Base-by-base conservation (phyloP, 2,797 vertebrate species). In the Salarias fasciatus region DNA sequence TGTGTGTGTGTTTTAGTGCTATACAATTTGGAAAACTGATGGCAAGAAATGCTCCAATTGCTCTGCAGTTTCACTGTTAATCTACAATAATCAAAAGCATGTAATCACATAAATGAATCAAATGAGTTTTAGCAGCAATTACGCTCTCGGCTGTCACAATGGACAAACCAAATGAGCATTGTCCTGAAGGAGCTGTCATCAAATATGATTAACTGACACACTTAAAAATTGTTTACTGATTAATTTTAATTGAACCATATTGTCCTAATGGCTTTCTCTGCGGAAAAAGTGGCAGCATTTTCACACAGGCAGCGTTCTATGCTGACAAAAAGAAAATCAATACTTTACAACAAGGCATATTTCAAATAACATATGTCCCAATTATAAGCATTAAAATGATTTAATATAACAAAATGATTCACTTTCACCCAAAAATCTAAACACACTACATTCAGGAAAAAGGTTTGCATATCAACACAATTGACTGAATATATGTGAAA, bases 81-180 rank as follows among this genome's bases (percentile, higher is more conserved):
- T 60, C 40, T 3, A 5, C 45, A 62, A 51, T 59, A 55, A 62
- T 66, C 37, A 69, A 63, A 68, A 64, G 44, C 50, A 71, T 60
- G 8, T 35, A 58, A 69, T 70, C n/a, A 48, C 42, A 53, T 65
- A 10, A 72, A 64, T 63, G 3, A 30, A 10, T 68, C 54, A 12
- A 68, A 63, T 67, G 33, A 28, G 11, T 72, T 68, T 77, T 42
- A 55, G 24, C 65, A 53, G 40, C 35, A 69, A 44, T 67, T 61
- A 60, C 5, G 5, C 15, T 45, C 8, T 7, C 41, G 67, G 44
- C n/a, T 49, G 31, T 62, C 33, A 12, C 2, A 13, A 46, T 49
- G 52, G 45, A 69, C 40, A 63, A 41, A 49, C 12, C 49, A 56
- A 70, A 66, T 46, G 3, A 72, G 31, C 33, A 36, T 14, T 55